phyloP scores from a whole-genome alignment of 1,140 invertebrate genomes.

The Contarinia nasturtii region DNA sequence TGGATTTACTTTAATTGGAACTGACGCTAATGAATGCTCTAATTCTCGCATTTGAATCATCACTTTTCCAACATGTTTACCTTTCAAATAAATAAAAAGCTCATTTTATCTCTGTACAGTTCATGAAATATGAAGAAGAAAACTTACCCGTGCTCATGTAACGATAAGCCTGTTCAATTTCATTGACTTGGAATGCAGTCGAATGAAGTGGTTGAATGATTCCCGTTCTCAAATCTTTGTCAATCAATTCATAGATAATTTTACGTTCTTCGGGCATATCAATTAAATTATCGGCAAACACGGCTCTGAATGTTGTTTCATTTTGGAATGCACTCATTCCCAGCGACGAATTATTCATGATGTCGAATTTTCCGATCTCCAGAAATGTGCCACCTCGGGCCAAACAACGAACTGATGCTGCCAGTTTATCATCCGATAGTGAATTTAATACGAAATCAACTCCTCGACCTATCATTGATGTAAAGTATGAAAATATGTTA shows the following conservation, averaged over 20 bases:
- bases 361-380: conserved; percentile 62
- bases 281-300: conserved; percentile 54
- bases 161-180: conserved; percentile 46
- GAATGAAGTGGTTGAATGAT: conserved; percentile 38
- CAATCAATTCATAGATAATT: neutral
- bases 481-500: no score
- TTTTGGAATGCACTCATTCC: conserved; percentile 59
- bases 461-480: no score
- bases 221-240: conserved; percentile 35
- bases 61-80: conserved; percentile 78
- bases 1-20: conserved; percentile 14
- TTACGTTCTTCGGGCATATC: conserved; percentile 42
- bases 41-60: conserved; percentile 13
- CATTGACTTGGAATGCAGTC: conserved; percentile 34
- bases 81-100: conserved; percentile 53
- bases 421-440: conserved; percentile 43
- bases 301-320: conserved; percentile 73
- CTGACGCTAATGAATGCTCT: conserved; percentile 9
- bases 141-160: conserved; percentile 69
- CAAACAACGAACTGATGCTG: conserved; percentile 60
- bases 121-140: conserved; percentile 36
- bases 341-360: conserved; percentile 39
- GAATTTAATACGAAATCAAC: conserved; percentile 51
- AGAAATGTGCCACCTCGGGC: conserved; percentile 44
- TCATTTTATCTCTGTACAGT: conserved; percentile 36